These are phyloP conservation scores for Callopanchax toddi DNA, from an alignment of 2,113 vertebrate species.

Conservation along the genomic window DNA sequence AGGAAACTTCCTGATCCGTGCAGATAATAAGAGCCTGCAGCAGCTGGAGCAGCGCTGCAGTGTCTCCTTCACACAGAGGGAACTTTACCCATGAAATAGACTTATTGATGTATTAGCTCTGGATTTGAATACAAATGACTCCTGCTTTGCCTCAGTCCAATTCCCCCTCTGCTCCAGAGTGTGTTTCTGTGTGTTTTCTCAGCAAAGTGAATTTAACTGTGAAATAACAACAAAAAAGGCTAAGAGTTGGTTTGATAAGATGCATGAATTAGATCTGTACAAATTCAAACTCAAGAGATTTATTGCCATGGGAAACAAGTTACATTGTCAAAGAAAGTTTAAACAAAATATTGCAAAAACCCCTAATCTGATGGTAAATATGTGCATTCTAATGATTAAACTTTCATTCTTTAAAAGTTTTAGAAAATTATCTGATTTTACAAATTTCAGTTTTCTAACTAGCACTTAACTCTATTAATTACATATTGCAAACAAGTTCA, in stretches of 20 bases:
- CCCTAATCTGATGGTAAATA: too few relatives aligned
- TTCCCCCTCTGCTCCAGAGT: conserved; percentile 19
- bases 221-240: conserved; percentile 30
- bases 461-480: too few relatives aligned
- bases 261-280: background rate
- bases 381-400: too few relatives aligned
- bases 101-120: conserved; percentile 67
- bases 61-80: conserved; percentile 31
- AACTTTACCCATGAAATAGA: conserved; percentile 59
- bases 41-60: conserved; percentile 36
- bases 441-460: too few relatives aligned
- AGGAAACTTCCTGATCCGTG: conserved; percentile 21
- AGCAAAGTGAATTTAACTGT: conserved; percentile 31
- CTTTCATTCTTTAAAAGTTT: too few relatives aligned
- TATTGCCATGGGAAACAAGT: background rate
- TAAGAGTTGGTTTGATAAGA: conserved; percentile 23
- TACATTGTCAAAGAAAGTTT: background rate
- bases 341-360: too few relatives aligned
- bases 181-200: conserved; percentile 22
- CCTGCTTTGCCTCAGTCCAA: conserved; percentile 5
- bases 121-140: conserved; percentile 73
- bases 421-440: too few relatives aligned
- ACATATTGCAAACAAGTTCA: too few relatives aligned
- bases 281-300: too few relatives aligned
- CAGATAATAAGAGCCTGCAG: conserved; percentile 21